A percentile compares a stretch with the other conserved stretches of the same genome.
phyloP scores from a whole-genome alignment of 1,140 invertebrate genomes.

The Sinonovacula constricta region DNA sequence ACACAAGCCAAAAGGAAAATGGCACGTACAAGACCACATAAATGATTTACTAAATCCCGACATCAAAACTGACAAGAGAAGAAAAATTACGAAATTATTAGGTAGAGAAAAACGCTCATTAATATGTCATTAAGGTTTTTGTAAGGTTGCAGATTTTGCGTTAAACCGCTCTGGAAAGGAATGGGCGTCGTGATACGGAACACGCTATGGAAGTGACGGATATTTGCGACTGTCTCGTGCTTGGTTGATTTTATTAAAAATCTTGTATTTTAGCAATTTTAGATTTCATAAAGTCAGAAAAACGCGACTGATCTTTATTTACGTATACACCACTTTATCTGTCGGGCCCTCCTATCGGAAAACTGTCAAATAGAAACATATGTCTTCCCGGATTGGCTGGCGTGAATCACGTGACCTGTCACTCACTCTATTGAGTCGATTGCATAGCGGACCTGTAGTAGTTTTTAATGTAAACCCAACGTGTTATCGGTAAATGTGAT shows the following conservation, averaged over 20 bases:
- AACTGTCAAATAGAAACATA: slow-evolving; percentile 46
- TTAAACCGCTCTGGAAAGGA: too few species aligned
- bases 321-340: neutral
- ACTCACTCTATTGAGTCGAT: slow-evolving; percentile 29
- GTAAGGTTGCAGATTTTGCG: too few species aligned
- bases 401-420: slow-evolving; percentile 44
- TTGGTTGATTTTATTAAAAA: too few species aligned
- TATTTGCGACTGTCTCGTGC: too few species aligned
- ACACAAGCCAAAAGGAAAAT: too few species aligned
- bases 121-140: slow-evolving; percentile 31
- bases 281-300: neutral
- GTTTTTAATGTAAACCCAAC: slow-evolving; percentile 48
- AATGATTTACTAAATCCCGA: too few species aligned
- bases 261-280: too few species aligned
- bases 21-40: too few species aligned
- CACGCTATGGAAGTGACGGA: too few species aligned
- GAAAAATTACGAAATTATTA: slow-evolving; percentile 50
- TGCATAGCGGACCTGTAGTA: slow-evolving; percentile 44
- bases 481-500: slow-evolving; percentile 46
- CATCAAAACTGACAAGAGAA: slow-evolving; percentile 14
- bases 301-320: neutral
- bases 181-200: too few species aligned
- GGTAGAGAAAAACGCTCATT: slow-evolving; percentile 35
- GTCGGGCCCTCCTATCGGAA: slow-evolving; percentile 34
- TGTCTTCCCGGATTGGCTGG: slow-evolving; percentile 41